phyloP scores from a whole-genome alignment of 2,888 invertebrate genomes.

The Steromphala cineraria region DNA sequence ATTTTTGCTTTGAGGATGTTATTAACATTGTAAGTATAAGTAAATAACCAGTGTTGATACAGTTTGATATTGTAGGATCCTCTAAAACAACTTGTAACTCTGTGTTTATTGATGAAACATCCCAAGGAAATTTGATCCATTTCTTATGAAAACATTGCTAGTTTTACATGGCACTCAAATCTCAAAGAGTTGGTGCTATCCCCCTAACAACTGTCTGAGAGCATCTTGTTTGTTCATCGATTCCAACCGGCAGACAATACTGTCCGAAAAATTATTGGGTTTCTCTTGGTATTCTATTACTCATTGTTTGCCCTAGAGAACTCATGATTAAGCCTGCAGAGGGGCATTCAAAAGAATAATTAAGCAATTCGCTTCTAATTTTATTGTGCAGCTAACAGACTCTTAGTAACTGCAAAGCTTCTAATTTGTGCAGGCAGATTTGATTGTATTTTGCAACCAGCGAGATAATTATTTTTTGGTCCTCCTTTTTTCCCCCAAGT shows the following conservation, averaged over 20 bases:
- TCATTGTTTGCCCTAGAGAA: constrained; percentile 5
- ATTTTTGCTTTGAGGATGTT: background rate
- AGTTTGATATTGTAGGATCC: background rate
- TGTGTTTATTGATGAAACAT: background rate
- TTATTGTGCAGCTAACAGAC: constrained; percentile 5
- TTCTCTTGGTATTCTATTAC: background rate
- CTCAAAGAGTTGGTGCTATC: background rate
- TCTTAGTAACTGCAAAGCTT: background rate
- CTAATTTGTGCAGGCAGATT: constrained; percentile 1
- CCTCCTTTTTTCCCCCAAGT: background rate
- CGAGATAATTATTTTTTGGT: constrained; percentile 1
- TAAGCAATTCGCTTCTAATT: constrained; percentile 4
- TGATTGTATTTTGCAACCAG: background rate
- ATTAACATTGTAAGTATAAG: background rate
- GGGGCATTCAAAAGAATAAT: background rate
- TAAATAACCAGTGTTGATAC: background rate
- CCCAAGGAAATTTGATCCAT: constrained; percentile 10
- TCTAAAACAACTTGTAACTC: constrained; percentile 1
- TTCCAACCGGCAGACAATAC: background rate
- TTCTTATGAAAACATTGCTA: constrained; percentile 2
- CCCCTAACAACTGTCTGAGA: background rate
- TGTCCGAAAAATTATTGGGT: background rate
- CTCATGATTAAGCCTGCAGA: background rate
- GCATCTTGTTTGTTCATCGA: background rate
- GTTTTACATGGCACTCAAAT: background rate